Conservation (phyloP, 2,888 invertebrate genomes). For the Caenorhabditis becei region DNA sequence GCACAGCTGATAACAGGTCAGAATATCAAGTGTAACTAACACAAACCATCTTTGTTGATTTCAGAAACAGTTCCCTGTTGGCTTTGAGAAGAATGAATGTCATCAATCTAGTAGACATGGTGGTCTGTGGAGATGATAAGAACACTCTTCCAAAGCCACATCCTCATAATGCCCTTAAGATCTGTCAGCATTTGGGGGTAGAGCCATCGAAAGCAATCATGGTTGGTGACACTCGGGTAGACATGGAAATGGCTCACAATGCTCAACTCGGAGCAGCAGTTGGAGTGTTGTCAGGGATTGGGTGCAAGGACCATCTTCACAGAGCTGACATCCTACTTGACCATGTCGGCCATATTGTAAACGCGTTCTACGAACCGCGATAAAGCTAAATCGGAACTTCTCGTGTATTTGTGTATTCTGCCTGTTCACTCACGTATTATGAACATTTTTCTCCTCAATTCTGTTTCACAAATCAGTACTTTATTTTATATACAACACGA, state of each 20-base stretch:
- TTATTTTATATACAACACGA: slow-evolving; percentile 20
- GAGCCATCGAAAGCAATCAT: slow-evolving; percentile 81
- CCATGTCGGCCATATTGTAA: slow-evolving; percentile 54
- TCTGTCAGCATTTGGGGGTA: slow-evolving; percentile 75
- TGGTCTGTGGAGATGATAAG: slow-evolving; percentile 83
- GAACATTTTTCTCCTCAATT: not conserved
- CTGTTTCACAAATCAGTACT: not conserved
- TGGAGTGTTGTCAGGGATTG: slow-evolving; percentile 83
- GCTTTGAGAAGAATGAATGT: slow-evolving; percentile 75
- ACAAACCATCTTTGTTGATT: not conserved
- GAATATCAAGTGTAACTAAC: not conserved
- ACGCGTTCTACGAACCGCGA: slow-evolving; percentile 45
- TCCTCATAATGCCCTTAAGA: slow-evolving; percentile 82
- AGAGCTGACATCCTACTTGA: slow-evolving; percentile 74
- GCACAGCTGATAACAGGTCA: slow-evolving; percentile 82
- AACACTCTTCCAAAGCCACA: slow-evolving; percentile 82
- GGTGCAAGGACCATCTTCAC: slow-evolving; percentile 75
- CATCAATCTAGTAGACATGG: slow-evolving; percentile 81
- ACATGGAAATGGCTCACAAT: slow-evolving; percentile 83
- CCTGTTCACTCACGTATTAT: not conserved
- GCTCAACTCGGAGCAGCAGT: slow-evolving; percentile 83
- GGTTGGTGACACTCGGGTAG: slow-evolving; percentile 83
- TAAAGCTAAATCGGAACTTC: not conserved
- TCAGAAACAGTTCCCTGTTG: slow-evolving; percentile 74
- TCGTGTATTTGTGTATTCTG: slow-evolving; percentile 17